Evolutionary conservation across 2,888 invertebrate species (phyloP), one percentile per base, ranked within the genome.

Genomic region (Poecilobothrus nobilitatus): DNA sequence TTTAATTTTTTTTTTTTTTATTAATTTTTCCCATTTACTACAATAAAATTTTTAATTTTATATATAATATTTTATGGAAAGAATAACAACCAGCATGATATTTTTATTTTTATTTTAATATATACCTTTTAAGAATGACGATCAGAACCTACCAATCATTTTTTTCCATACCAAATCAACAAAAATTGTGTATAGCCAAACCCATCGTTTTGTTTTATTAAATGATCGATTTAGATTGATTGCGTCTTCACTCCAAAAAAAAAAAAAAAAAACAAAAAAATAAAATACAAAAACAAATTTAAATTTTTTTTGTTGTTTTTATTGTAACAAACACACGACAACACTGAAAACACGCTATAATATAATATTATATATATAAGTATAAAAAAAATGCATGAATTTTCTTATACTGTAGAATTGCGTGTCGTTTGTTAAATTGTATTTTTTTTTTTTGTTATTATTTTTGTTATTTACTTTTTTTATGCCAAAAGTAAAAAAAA

Each of bases 181-280:
- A 53, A 53, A n/a, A 41, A 53, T 37, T 34, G 34, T 34, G 5
- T 15, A 53, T 15, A 18, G 53, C 53, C 53, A 53, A 53, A 53
- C 53, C 53, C 53, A 53, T 12, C n/a, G 53, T 53, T 53, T 53
- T 53, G n/a, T 53, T 53, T 53, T 41, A 12, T 53, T 53, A 53
- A 53, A 53, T 53, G 53, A 53, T 53, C 53, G 53, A 53, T 53
- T 53, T 53, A 53, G 53, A 53, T 53, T 53, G 53, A 53, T 53
- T 53, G 53, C 18, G 53, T 53, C 53, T 53, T 53, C 53, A 10
- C 12, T 53, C 53, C 12, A 53, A 53, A 9, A 53, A 53, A 53
- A 53, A n/a, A 12, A 44, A 8, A 5, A 34, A 34, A 34, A 7
- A 34, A 34, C 34, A 34, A 34, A 34, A 34, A 34, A 7, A 34